A percentile compares a stretch with the other conserved stretches of the same genome.
Conservation (phyloP, 2,113 vertebrate species). For the Nanger granti region DNA sequence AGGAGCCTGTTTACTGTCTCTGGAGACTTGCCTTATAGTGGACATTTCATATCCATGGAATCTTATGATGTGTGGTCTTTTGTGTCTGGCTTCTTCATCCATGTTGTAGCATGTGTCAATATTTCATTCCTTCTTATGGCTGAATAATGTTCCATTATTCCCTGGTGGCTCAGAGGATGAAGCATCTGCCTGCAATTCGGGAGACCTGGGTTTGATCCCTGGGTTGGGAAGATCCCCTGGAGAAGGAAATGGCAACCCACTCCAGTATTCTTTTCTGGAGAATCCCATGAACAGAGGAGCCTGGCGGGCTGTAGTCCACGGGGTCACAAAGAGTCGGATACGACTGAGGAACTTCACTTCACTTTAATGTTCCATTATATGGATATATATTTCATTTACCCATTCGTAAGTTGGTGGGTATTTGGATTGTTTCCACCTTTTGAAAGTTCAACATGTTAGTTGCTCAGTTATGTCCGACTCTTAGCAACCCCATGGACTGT, state of each 20-base stretch:
- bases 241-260: too few relatives aligned
- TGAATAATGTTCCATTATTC: background rate
- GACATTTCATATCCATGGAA: background rate
- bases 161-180: too few relatives aligned
- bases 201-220: too few relatives aligned
- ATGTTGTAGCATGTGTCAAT: background rate
- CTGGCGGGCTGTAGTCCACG: too few relatives aligned
- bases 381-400: background rate
- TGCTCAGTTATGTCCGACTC: background rate
- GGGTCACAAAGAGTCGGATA: too few relatives aligned
- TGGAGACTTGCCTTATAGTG: background rate
- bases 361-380: background rate
- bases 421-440: background rate
- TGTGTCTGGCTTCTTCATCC: background rate
- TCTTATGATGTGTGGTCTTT: background rate
- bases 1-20: background rate
- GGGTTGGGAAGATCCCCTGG: too few relatives aligned
- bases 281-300: too few relatives aligned
- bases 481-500: background rate
- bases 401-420: background rate
- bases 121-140: background rate
- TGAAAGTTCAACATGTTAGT: background rate
- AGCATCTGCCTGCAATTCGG: too few relatives aligned
- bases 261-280: too few relatives aligned
- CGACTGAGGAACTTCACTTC: too few relatives aligned